These are phyloP conservation scores for Melikaiella ostensackeni DNA, from an alignment of 2,888 invertebrate genomes.

Conservation along the genomic window DNA sequence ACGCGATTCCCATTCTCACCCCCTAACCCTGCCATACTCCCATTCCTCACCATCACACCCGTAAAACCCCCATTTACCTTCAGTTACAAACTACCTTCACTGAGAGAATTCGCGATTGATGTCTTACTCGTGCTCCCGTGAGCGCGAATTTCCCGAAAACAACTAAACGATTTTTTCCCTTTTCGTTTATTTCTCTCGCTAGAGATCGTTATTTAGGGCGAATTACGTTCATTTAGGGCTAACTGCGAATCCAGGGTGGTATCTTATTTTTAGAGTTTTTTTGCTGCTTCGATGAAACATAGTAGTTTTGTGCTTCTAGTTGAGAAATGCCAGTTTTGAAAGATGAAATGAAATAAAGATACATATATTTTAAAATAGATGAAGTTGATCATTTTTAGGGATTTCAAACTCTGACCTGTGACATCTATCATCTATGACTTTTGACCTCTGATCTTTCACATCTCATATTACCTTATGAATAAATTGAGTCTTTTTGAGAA, in stretches of 20 bases:
- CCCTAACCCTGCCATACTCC: conserved; percentile 30
- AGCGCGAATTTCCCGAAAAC: conserved; percentile 69
- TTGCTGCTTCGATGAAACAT: background rate
- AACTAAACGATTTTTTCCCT: conserved; percentile 68
- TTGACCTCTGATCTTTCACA: no score
- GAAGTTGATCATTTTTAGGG: no score
- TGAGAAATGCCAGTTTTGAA: no score
- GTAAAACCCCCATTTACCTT: conserved; percentile 53
- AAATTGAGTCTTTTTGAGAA: no score
- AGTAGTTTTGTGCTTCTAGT: background rate
- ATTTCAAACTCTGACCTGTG: no score
- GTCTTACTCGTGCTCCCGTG: conserved; percentile 68
- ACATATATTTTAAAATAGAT: no score
- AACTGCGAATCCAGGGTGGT: conserved; percentile 21
- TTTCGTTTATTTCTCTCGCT: conserved; percentile 39
- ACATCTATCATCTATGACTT: no score
- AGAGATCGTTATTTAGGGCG: conserved; percentile 41
- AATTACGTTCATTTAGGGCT: conserved; percentile 29
- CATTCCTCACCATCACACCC: conserved; percentile 10
- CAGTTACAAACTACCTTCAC: conserved; percentile 72
- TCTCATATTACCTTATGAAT: no score
- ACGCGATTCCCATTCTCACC: conserved; percentile 70
- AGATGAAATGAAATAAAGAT: no score
- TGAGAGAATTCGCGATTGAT: conserved; percentile 69
- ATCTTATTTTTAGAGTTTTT: background rate